Conservation (phyloP, 2,797 vertebrate species). For the Mus caroli region DNA sequence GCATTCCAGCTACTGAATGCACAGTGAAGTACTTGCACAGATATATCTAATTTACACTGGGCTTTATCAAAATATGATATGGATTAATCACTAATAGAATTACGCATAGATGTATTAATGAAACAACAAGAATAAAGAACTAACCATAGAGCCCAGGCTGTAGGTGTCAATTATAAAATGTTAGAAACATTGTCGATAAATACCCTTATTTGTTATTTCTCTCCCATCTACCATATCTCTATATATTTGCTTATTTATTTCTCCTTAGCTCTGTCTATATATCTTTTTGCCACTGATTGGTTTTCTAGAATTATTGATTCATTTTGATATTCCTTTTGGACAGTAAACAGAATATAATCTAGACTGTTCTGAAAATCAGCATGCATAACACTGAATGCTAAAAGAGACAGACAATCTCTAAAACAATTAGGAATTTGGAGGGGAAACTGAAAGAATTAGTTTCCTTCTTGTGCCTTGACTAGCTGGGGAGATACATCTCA, state of each 20-base stretch:
- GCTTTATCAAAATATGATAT: not conserved
- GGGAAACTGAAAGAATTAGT: not conserved
- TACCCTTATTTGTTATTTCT: too few species aligned
- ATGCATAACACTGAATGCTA: not conserved
- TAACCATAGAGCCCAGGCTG: not conserved
- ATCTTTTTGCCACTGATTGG: not conserved
- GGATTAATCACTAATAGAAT: not conserved
- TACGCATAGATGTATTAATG: not conserved
- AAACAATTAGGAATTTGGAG: not conserved
- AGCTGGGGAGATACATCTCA: not conserved
- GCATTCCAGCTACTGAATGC: not conserved
- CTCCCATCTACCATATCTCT: not conserved
- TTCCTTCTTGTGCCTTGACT: not conserved
- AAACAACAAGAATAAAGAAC: not conserved
- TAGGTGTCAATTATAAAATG: not conserved
- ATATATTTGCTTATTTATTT: not conserved
- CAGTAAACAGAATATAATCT: not conserved
- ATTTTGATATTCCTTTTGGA: slow-evolving; percentile 18
- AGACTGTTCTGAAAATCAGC: not conserved
- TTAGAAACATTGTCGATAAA: slow-evolving; percentile 39
- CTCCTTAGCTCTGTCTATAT: not conserved
- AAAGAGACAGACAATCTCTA: not conserved
- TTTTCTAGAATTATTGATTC: not conserved
- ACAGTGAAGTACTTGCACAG: not conserved
- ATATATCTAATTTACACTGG: not conserved